These are phyloP conservation scores for Sepiola atlantica DNA, from an alignment of 2,888 invertebrate species.

Conservation along the genomic window DNA sequence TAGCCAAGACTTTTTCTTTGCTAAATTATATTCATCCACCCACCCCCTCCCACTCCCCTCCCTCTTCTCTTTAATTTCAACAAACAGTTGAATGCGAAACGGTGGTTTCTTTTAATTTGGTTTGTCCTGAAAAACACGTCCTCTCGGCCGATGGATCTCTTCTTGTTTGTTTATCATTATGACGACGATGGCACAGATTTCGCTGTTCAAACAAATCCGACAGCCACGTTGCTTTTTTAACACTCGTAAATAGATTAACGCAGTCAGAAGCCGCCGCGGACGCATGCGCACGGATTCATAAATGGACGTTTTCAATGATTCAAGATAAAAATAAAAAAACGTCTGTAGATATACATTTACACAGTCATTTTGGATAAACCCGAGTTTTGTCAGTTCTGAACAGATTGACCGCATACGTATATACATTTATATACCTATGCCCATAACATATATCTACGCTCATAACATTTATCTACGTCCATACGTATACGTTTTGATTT, in stretches of 20 bases:
- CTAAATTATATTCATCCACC: neutral
- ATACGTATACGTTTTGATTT: too few species aligned
- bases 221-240: constrained; percentile 32
- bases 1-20: neutral
- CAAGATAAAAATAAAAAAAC: neutral
- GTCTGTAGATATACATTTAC: neutral
- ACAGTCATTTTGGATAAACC: neutral
- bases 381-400: neutral
- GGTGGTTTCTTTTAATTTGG: neutral
- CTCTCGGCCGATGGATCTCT: constrained; percentile 32
- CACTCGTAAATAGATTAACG: neutral
- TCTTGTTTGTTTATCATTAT: neutral
- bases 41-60: too few species aligned
- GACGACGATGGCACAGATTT: neutral
- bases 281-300: constrained; percentile 9
- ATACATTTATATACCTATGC: too few species aligned
- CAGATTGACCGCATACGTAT: neutral
- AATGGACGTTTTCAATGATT: neutral
- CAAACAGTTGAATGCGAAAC: constrained; percentile 19
- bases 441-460: too few species aligned
- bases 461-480: too few species aligned
- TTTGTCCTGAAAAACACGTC: neutral
- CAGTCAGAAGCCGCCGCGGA: neutral
- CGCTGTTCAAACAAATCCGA: neutral
- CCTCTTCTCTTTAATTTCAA: neutral